phyloP scores from a whole-genome alignment of 2,888 invertebrate species.

The Metellina segmentata region DNA sequence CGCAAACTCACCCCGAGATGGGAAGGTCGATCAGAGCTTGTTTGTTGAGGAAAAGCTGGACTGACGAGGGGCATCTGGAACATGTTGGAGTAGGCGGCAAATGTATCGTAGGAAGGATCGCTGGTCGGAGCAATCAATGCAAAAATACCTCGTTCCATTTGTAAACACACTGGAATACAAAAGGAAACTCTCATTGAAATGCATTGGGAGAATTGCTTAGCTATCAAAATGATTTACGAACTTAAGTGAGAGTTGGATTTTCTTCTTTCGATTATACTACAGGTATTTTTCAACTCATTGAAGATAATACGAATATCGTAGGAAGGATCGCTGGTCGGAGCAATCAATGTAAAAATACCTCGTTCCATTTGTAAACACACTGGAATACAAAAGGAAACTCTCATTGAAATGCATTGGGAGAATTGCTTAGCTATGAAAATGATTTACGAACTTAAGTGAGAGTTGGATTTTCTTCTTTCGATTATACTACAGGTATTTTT shows the following conservation, averaged over 20 bases:
- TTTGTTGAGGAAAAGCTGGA: constrained; percentile 72
- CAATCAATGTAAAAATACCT: constrained; percentile 93
- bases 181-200: neutral
- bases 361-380: constrained; percentile 94
- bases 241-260: no score
- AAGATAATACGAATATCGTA: constrained; percentile 92
- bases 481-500: neutral
- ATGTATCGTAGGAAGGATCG: constrained; percentile 94
- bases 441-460: no score
- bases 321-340: constrained; percentile 94
- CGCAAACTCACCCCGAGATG: constrained; percentile 90
- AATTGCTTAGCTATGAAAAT: no score
- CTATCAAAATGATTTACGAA: neutral
- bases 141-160: constrained; percentile 93
- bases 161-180: constrained; percentile 89
- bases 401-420: no score
- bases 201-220: no score
- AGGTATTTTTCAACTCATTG: no score
- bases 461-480: neutral
- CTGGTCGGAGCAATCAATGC: constrained; percentile 95
- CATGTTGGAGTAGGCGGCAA: constrained; percentile 96
- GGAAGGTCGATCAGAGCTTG: constrained; percentile 62
- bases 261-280: neutral
- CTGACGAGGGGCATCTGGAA: constrained; percentile 85
- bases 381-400: constrained; percentile 82